phyloP scores from a whole-genome alignment of 1,140 invertebrate species.

The Drosophila novamexicana region DNA sequence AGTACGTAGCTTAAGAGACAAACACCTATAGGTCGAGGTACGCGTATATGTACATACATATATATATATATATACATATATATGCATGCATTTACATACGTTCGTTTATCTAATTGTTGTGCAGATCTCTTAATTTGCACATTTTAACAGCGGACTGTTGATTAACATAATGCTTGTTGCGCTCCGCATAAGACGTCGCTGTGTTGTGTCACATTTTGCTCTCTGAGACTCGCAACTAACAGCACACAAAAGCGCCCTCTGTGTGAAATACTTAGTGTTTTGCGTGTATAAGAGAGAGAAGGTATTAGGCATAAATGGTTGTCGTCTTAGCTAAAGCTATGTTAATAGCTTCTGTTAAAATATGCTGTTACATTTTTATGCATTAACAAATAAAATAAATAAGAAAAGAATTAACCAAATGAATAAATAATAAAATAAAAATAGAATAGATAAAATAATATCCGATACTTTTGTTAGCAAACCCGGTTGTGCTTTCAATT shows the following conservation, averaged over 20 bases:
- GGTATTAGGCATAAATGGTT: constrained; percentile 23
- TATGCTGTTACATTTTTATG: neutral
- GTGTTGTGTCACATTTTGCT: neutral
- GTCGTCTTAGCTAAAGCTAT: neutral
- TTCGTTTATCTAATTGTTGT: neutral
- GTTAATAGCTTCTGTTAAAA: neutral
- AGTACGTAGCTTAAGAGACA: no score
- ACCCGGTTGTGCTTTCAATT: neutral
- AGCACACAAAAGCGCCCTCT: constrained; percentile 13
- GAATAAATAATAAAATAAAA: neutral
- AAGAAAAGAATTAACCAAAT: neutral
- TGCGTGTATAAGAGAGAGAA: neutral
- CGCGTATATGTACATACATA: no score
- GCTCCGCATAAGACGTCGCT: neutral
- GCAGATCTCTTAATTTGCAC: neutral
- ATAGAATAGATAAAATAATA: no score
- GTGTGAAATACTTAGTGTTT: neutral
- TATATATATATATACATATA: no score
- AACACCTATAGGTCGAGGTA: no score
- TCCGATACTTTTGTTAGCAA: no score
- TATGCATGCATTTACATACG: no score
- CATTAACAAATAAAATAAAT: neutral
- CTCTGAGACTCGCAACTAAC: neutral
- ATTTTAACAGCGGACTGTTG: neutral
- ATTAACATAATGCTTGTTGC: constrained; percentile 6